Conservation (phyloP, 2,888 invertebrate genomes). For the Cephus sareptanus region DNA sequence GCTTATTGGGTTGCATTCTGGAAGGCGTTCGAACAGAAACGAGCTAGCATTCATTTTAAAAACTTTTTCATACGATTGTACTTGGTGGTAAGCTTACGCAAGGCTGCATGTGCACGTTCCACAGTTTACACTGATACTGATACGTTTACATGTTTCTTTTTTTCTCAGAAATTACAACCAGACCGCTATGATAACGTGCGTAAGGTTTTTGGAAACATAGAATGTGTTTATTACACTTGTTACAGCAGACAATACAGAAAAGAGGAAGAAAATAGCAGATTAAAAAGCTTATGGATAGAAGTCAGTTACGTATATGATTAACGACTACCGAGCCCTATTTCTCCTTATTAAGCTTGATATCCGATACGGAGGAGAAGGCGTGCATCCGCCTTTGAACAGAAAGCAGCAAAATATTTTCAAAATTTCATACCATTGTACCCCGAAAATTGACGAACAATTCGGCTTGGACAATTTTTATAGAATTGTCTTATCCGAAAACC, state of each 20-base stretch:
- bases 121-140: background rate
- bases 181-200: background rate
- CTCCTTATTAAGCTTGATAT: conserved; percentile 4
- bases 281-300: conserved; percentile 17
- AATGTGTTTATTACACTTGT: conserved; percentile 1
- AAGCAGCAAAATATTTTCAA: background rate
- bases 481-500: background rate
- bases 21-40: conserved; percentile 17
- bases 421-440: background rate
- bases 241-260: background rate
- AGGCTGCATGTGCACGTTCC: background rate
- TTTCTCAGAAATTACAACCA: background rate
- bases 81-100: background rate
- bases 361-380: background rate
- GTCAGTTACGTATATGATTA: conserved; percentile 9
- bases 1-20: conserved; percentile 20
- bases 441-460: background rate
- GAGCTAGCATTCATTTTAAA: conserved; percentile 11
- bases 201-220: background rate
- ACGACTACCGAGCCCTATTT: conserved; percentile 2
- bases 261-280: conserved; percentile 3
- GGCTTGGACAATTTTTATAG: background rate
- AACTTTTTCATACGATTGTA: conserved; percentile 9
- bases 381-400: conserved; percentile 6
- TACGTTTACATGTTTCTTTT: background rate